Percentiles rank a stretch among this genome's conserved stretches.
Evolutionary conservation across 2,888 invertebrate species (phyloP).

Genomic region (Tineola bisselliella): DNA sequence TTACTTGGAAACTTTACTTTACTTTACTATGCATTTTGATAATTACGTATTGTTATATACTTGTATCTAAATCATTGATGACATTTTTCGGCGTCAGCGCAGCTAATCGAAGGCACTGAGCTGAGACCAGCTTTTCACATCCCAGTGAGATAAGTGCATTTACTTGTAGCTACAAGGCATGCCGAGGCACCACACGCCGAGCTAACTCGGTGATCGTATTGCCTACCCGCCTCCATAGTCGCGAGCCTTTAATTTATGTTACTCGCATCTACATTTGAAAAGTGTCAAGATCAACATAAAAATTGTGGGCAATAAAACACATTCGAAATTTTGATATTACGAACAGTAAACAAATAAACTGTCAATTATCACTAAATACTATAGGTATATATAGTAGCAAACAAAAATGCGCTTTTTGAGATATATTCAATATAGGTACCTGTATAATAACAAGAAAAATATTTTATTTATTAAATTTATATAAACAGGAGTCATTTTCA

Average conservation of each 20-base stretch:
- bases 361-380: background rate
- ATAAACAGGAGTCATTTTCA: no score
- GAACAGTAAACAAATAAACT: background rate
- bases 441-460: no score
- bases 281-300: conserved; percentile 13
- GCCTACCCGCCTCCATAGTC: conserved; percentile 51
- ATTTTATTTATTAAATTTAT: no score
- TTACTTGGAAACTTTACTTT: no score
- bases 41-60: background rate
- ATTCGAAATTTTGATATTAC: background rate
- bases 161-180: conserved; percentile 64
- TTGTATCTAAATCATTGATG: background rate
- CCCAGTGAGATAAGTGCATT: conserved; percentile 67
- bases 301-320: conserved; percentile 5
- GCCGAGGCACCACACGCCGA: conserved; percentile 26
- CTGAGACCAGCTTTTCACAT: conserved; percentile 48
- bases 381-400: no score
- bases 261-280: conserved; percentile 12
- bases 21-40: background rate
- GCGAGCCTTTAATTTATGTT: conserved; percentile 55
- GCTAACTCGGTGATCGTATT: conserved; percentile 37
- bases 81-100: conserved; percentile 24
- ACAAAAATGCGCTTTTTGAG: no score
- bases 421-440: no score
- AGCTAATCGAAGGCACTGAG: conserved; percentile 55